phyloP scores from a whole-genome alignment of 2,113 vertebrate species.

The Mormyrus iriodes region DNA sequence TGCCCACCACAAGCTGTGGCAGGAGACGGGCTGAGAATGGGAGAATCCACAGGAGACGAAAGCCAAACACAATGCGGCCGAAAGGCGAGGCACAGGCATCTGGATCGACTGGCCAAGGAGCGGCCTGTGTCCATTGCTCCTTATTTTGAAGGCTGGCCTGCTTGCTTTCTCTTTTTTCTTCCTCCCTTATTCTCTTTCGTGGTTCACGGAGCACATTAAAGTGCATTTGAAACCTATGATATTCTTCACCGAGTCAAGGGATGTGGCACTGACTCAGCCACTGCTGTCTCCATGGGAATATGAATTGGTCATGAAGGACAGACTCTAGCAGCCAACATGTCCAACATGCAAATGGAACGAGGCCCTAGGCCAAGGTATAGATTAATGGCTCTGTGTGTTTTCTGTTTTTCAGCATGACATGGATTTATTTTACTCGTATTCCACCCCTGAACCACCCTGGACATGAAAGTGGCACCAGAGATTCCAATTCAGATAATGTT shows the following conservation, averaged over 20 bases:
- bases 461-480: conserved; percentile 42
- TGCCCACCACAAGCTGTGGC: background rate
- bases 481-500: conserved; percentile 49
- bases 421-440: conserved; percentile 45
- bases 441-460: conserved; percentile 47
- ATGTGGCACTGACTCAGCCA: background rate
- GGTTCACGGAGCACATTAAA: background rate
- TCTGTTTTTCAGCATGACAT: conserved; percentile 53
- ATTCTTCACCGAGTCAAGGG: background rate
- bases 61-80: conserved; percentile 6
- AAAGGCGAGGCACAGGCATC: background rate
- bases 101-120: background rate
- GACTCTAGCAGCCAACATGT: background rate
- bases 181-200: background rate
- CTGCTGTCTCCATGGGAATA: conserved; percentile 25
- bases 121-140: background rate
- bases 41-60: conserved; percentile 2
- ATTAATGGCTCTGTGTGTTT: conserved; percentile 34
- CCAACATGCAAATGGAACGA: background rate
- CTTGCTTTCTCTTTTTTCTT: background rate
- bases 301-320: conserved; percentile 29
- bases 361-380: conserved; percentile 18
- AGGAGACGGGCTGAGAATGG: background rate
- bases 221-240: background rate
- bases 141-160: background rate